These are phyloP conservation scores for Neomicropteryx cornuta DNA, from an alignment of 1,140 invertebrate genomes.

Conservation along the genomic window DNA sequence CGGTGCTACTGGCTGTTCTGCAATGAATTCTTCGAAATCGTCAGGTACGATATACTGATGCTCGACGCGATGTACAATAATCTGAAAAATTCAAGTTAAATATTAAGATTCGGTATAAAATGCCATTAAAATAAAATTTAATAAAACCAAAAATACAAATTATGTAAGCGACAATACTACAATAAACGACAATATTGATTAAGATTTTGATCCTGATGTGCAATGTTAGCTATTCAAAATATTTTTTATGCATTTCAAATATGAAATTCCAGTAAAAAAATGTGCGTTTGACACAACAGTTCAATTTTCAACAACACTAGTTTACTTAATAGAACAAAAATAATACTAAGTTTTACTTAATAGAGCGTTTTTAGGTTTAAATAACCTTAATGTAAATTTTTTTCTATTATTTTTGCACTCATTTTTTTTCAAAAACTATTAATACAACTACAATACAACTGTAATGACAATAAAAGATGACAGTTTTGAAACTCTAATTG, in stretches of 20 bases:
- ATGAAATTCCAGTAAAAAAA: too few relatives aligned
- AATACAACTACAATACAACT: neutral
- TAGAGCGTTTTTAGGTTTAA: neutral
- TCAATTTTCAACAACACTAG: too few relatives aligned
- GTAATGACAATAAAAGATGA: too few relatives aligned
- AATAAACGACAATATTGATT: neutral
- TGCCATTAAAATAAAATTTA: slow-evolving; percentile 7
- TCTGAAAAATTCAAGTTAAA: slow-evolving; percentile 31
- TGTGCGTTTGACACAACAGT: too few relatives aligned
- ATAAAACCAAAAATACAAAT: slow-evolving; percentile 4
- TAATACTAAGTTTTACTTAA: neutral
- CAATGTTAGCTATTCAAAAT: too few relatives aligned
- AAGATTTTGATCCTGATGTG: too few relatives aligned
- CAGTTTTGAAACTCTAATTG: too few relatives aligned
- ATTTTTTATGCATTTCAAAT: too few relatives aligned
- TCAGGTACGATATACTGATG: slow-evolving; percentile 49
- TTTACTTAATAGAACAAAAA: neutral
- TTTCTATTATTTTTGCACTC: neutral
- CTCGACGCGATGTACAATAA: slow-evolving; percentile 48
- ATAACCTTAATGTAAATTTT: slow-evolving; percentile 4
- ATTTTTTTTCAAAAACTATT: neutral
- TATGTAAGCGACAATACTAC: slow-evolving; percentile 4
- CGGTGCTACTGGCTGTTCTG: slow-evolving; percentile 30
- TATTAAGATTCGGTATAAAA: too few relatives aligned
- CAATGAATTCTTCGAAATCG: slow-evolving; percentile 28